Base-by-base conservation (phyloP, 2,797 vertebrate genomes). In the Synanceia verrucosa region DNA sequence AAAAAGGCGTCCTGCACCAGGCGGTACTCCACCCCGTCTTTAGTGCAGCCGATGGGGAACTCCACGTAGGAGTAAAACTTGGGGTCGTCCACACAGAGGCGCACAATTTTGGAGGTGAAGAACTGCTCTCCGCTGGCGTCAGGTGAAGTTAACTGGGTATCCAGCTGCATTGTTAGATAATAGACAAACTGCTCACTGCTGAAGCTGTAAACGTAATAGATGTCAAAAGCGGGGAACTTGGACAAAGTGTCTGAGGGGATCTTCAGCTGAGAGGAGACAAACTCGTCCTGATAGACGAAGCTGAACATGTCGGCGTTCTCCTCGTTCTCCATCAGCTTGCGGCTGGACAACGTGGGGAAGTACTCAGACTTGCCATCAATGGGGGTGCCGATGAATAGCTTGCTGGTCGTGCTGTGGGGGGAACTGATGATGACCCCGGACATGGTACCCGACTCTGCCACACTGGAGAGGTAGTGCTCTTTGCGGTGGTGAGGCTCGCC, bases 31-130 rank as follows among this genome's bases (percentile, higher is more conserved):
- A 98, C 96, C 0, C 97, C 97, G 0, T 97, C 98, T 86, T 97
- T 97, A 73, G 96, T 94, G 1, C 98, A 99, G 84, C 98, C 98
- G 0, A 99, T 97, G 80, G 98, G 97, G 86, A 99, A 99, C 91
- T 99, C 98, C 0, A 99, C 97, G 0, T 99, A 99, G 1, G 98
- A 99, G 91, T 99, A 99, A 87, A 99, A 99, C 88, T 98, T 99
- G 68, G 97, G 97, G 85, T 99, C 98, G 0, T 98, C 97, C 66
- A 98, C 97, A 0, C 98, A 99, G 11, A 99, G 96, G 6, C 98
- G 96, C 24, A 99, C 98, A 0, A 99, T 98, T 90, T 99, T 99
- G 41, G 98, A 99, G 31, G 98, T 99, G 92, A 99, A 99, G 90
- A 99, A 99, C 81, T 99, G 98, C 80, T 99, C 98, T 0, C 97